phyloP scores from a whole-genome alignment of 2,797 vertebrate genomes.

The Phrynocephalus vlangalii region DNA sequence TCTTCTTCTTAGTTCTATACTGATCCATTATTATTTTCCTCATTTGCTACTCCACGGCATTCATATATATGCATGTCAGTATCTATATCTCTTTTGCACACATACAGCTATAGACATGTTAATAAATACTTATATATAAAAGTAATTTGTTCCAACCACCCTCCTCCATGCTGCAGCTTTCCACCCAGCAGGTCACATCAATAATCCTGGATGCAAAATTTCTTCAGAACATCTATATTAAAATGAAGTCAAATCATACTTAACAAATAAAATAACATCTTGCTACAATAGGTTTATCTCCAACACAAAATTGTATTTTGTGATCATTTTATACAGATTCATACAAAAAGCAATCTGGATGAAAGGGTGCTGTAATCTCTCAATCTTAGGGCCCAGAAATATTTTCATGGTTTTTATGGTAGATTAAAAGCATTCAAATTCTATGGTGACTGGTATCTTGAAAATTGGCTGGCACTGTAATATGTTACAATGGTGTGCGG shows the following conservation, averaged over 20 bases:
- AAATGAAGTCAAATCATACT: slow-evolving; percentile 60
- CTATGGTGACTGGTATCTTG: slow-evolving; percentile 56
- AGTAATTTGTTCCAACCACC: slow-evolving; percentile 38
- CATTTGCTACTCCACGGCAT: neutral
- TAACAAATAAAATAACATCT: slow-evolving; percentile 69
- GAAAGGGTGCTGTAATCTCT: slow-evolving; percentile 70
- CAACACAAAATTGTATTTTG: slow-evolving; percentile 79
- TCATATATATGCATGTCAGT: neutral
- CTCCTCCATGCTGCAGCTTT: slow-evolving; percentile 25
- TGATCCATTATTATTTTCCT: neutral
- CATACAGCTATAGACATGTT: neutral
- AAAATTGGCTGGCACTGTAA: slow-evolving; percentile 60
- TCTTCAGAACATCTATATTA: slow-evolving; percentile 62
- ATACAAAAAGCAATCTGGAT: slow-evolving; percentile 74
- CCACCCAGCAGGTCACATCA: slow-evolving; percentile 60
- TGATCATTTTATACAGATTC: slow-evolving; percentile 83
- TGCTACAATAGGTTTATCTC: slow-evolving; percentile 79
- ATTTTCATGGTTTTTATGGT: slow-evolving; percentile 68
- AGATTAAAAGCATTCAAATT: slow-evolving; percentile 65
- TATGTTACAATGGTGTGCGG: slow-evolving; percentile 61
- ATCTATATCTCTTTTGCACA: neutral
- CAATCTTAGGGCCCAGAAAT: slow-evolving; percentile 61
- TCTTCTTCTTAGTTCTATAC: neutral
- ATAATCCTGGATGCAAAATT: slow-evolving; percentile 58
- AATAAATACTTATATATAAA: slow-evolving; percentile 13